Evolutionary conservation across 1,140 invertebrate species (phyloP).

Genomic region (Probaryconus sp.): DNA sequence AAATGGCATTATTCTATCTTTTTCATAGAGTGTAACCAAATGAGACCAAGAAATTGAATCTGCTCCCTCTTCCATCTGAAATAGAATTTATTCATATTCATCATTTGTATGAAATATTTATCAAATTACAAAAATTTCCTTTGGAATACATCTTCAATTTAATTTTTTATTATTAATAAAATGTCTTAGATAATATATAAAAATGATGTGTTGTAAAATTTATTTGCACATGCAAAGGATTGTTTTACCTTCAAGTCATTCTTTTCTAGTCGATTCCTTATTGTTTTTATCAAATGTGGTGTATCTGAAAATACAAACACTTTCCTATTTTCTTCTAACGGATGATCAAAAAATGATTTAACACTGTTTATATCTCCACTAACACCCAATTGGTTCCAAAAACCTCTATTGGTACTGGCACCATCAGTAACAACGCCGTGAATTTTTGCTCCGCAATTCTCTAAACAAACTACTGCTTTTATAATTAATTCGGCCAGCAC

Average conservation of each 20-base stretch:
- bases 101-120: too few species aligned
- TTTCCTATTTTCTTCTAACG: slow-evolving; percentile 6
- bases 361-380: not conserved
- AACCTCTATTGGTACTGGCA: slow-evolving; percentile 11
- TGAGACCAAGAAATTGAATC: too few species aligned
- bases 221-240: too few species aligned
- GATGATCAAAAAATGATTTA: slow-evolving; percentile 5
- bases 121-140: too few species aligned
- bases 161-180: too few species aligned
- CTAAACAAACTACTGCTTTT: slow-evolving; percentile 22
- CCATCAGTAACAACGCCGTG: slow-evolving; percentile 32
- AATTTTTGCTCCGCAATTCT: slow-evolving; percentile 24
- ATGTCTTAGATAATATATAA: too few species aligned
- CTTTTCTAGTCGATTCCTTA: slow-evolving; percentile 17
- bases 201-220: too few species aligned
- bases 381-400: slow-evolving; percentile 18
- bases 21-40: too few species aligned
- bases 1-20: too few species aligned
- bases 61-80: too few species aligned
- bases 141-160: too few species aligned
- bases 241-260: slow-evolving; percentile 3
- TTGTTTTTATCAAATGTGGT: slow-evolving; percentile 15
- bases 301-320: slow-evolving; percentile 22
- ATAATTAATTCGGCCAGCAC: slow-evolving; percentile 30
- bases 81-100: too few species aligned